These are phyloP conservation scores for Drosophila imparisetae DNA, from an alignment of 2,888 invertebrate genomes.

Conservation along the genomic window DNA sequence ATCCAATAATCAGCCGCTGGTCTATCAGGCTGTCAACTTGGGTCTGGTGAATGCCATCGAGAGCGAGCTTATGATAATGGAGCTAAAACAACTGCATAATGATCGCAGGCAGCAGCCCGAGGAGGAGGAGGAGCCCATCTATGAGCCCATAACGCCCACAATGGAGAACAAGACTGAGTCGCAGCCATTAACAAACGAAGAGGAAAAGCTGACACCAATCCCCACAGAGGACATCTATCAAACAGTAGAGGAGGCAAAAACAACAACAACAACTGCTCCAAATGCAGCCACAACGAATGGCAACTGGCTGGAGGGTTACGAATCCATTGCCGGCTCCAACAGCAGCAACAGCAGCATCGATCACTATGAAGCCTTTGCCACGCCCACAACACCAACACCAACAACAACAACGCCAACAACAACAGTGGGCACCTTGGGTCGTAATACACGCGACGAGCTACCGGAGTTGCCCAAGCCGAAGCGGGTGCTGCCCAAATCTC, in stretches of 20 bases:
- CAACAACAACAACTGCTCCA: slow-evolving; percentile 8
- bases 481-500: slow-evolving; percentile 76
- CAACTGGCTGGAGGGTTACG: slow-evolving; percentile 81
- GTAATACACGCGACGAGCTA: slow-evolving; percentile 81
- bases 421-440: slow-evolving; percentile 64
- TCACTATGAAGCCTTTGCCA: slow-evolving; percentile 83
- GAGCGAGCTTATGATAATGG: slow-evolving; percentile 78
- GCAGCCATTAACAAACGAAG: slow-evolving; percentile 45
- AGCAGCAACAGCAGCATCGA: slow-evolving; percentile 57
- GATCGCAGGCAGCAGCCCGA: not conserved
- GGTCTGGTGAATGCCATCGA: slow-evolving; percentile 82
- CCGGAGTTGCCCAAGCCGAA: slow-evolving; percentile 82
- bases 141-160: slow-evolving; percentile 76
- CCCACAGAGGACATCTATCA: slow-evolving; percentile 81
- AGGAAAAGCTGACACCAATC: slow-evolving; percentile 11
- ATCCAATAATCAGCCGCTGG: slow-evolving; percentile 62
- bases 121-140: slow-evolving; percentile 55
- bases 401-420: slow-evolving; percentile 64
- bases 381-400: slow-evolving; percentile 56
- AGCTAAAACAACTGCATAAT: slow-evolving; percentile 59
- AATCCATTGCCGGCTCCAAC: slow-evolving; percentile 79
- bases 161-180: slow-evolving; percentile 73
- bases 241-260: slow-evolving; percentile 77
- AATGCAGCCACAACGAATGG: slow-evolving; percentile 25
- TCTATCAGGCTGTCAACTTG: slow-evolving; percentile 83